Conservation (phyloP, 1,140 invertebrate species). For the Drosophila novamexicana region DNA sequence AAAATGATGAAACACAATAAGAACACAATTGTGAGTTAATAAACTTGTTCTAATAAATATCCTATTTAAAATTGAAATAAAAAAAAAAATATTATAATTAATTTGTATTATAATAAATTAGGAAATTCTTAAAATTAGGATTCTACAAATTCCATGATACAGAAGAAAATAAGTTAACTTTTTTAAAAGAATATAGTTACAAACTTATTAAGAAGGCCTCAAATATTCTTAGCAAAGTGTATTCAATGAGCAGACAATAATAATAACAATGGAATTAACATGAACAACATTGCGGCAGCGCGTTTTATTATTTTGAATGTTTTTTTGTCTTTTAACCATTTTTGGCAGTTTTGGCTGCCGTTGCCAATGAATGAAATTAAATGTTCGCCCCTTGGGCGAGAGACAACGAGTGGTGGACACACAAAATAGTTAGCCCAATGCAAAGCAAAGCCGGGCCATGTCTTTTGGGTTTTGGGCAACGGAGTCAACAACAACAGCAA, state of each 20-base stretch:
- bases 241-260: slow-evolving; percentile 39
- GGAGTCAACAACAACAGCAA: slow-evolving; percentile 52
- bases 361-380: slow-evolving; percentile 79
- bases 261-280: slow-evolving; percentile 45
- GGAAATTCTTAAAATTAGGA: too few species aligned
- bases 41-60: too few species aligned
- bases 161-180: too few species aligned
- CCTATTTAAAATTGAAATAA: too few species aligned
- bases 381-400: slow-evolving; percentile 59
- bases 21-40: too few species aligned
- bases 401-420: slow-evolving; percentile 15
- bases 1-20: too few species aligned
- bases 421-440: slow-evolving; percentile 45
- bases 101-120: too few species aligned
- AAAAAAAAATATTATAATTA: too few species aligned
- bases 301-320: too few species aligned
- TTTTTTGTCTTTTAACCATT: slow-evolving; percentile 33
- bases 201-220: slow-evolving; percentile 9
- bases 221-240: neutral
- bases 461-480: slow-evolving; percentile 51
- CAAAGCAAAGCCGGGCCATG: slow-evolving; percentile 31
- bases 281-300: slow-evolving; percentile 35
- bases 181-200: neutral
- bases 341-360: slow-evolving; percentile 59
- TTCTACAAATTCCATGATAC: too few species aligned